Base-by-base conservation (phyloP, 2,797 vertebrate species). In the Lemur catta region DNA sequence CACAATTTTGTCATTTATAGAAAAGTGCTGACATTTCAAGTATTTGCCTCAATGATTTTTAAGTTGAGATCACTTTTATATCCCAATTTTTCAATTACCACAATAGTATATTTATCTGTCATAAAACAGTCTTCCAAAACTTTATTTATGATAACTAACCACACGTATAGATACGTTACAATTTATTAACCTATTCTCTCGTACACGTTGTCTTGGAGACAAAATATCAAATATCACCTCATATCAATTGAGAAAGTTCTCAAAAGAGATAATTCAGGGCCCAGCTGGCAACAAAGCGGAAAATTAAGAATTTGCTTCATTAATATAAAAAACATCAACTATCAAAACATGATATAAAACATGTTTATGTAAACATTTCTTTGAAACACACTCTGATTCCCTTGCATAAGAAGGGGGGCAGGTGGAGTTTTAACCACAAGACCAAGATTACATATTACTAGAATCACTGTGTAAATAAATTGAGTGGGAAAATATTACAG, bases 251-350 rank as follows among this genome's bases (percentile, higher is more conserved):
- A 92, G 41, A 28, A 79, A 50, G 78, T 78, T 55, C 35, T 89
- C n/a, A 75, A 67, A 93, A 71, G 59, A 94, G 90, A 75, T 85
- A 76, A 55, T 30, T 33, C 52, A 61, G 10, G 33, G 55, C 8
- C 50, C 43, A 50, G 28, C 35, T 82, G 55, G 81, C 38, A 87
- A 88, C 26, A 93, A 57, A 89, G 30, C 14, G 87, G 87, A 91
- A 96, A 95, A 15, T 33, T 35, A 94, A 89, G 65, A 52, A 84
- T 65, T 63, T 94, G 6, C n/a, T 94, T 86, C 55, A 81, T 41
- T 81, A 65, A 33, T 14, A 85, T 65, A 72, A 75, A 86, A 94
- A 65, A n/a, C 15, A 65, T n/a, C 33, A 33, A 65, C 69, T 7
- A 85, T 55, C 48, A 93, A 79, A 14, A 85, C 33, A 80, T 76